Evolutionary conservation across 2,888 invertebrate genomes (phyloP), one percentile per base, ranked within the genome.

Genomic region (Leucoma salicis): DNA sequence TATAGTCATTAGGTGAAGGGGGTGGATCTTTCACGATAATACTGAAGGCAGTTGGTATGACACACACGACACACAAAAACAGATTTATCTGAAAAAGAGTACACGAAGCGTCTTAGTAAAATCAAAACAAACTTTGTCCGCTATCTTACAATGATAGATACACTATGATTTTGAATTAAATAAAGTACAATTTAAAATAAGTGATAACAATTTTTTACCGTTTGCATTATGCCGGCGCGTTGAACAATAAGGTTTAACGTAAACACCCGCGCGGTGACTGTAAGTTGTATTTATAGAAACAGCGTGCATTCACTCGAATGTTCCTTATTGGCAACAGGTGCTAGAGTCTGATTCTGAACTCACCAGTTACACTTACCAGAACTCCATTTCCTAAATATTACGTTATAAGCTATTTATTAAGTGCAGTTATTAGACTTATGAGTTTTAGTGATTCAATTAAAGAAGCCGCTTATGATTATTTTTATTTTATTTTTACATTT

Each of bases 11-110:
- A 7, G 74, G 73, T 0, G 74, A 69, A 0, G 77, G 78, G 1
- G 78, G 80, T 1, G 85, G 74, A 48, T 88, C 86, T 7, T 71
- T 78, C 12, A 88, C 82, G 48, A 88, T 80, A 16, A 88, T 82
- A 36, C 76, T 44, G 29, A 74, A 35, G n/a, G 63, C 71, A 2
- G 56, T 64, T 18, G 75, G 74, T 24, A 74, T 40, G 11, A 68
- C 46, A n/a, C n/a, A n/a, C 8, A 21, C 21, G 6, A 8, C 8
- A 49, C 68, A 77, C 25, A 70, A 40, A 28, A 68, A 42, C n/a
- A 80, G 15, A 21, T 64, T 29, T 41, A 57, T 18, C 74, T 72
- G 66, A 14, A 34, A 39, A 47, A 43, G 43, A n/a, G n/a, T n/a
- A n/a, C n/a, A n/a, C n/a, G n/a, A n/a, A n/a, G n/a, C n/a, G n/a